Base-by-base conservation (phyloP, 2,797 vertebrate species). In the Huso huso region DNA sequence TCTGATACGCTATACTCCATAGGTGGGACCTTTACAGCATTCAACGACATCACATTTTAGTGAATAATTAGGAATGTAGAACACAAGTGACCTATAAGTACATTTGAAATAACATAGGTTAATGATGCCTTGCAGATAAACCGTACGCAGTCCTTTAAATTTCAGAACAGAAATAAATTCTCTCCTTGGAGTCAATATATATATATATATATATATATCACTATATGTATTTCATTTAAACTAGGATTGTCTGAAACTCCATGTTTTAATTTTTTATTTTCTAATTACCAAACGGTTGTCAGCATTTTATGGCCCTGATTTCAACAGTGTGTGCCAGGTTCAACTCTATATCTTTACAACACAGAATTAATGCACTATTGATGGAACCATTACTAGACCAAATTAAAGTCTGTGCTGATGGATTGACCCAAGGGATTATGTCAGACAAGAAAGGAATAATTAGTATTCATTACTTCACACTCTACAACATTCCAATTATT, bases 381-480 rank as follows among this genome's bases (percentile, higher is more conserved):
- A 99, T 93, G 91, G 97, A 99, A 98, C 95, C 95, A 99, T 99
- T 98, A 99, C 94, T 94, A 89, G 92, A 95, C 91, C 94, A 98
- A 97, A 99, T 99, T 96, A 97, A 98, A 98, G 94, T 96, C 93
- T 88, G 81, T 79, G 84, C 93, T 98, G 95, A 99, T 98, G 89
- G 94, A 99, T 98, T 91, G 94, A 93, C 91, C 95, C 89, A 86
- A 83, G 85, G 90, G 91, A 94, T 90, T 89, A 90, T 91, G 91
- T 97, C 93, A 95, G 93, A 95, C 91, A 93, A 93, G 93, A 96
- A 98, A 95, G 92, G 89, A 95, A 91, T 94, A 99, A 99, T 99
- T 98, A 97, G 95, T 98, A 98, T 98, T 97, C 96, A 98, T 99
- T 97, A 94, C 95, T 95, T 95, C 91, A 93, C 94, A 96, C 94